Conservation (phyloP, 2,888 invertebrate genomes). For the Lomographa bimaculata region DNA sequence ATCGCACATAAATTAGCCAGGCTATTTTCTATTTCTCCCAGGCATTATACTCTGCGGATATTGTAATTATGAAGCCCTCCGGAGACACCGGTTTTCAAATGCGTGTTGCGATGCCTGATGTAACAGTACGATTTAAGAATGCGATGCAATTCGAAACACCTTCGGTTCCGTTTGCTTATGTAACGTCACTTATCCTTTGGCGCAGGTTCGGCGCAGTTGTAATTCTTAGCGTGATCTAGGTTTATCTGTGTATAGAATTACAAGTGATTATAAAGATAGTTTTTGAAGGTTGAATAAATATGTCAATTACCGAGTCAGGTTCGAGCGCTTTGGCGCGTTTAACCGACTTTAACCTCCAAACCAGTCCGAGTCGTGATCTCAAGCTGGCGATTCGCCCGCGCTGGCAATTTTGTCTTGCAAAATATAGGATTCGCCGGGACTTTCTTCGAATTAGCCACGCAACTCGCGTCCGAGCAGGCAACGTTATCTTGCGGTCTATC, state of each 20-base stretch:
- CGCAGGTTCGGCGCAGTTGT: constrained; percentile 6
- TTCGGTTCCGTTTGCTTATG: constrained; percentile 2
- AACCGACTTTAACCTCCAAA: constrained; percentile 29
- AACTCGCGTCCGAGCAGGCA: constrained; percentile 39
- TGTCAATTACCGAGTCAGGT: constrained; percentile 1
- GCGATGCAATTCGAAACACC: constrained; percentile 18
- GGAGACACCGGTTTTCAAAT: constrained; percentile 26
- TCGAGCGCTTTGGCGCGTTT: constrained; percentile 1
- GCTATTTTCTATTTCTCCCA: constrained; percentile 28
- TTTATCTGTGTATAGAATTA: neutral
- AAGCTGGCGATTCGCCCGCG: constrained; percentile 32
- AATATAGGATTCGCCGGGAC: constrained; percentile 42
- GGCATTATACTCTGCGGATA: constrained; percentile 5
- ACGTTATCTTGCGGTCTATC: constrained; percentile 43
- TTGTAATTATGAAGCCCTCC: neutral
- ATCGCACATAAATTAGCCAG: constrained; percentile 25
- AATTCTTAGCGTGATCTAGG: neutral
- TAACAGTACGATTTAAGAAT: constrained; percentile 23
- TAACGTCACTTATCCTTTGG: constrained; percentile 4
- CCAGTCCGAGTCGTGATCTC: constrained; percentile 39
- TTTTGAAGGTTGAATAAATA: constrained; percentile 9
- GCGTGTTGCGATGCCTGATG: constrained; percentile 12
- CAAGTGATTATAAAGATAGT: neutral
- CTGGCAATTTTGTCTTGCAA: constrained; percentile 40
- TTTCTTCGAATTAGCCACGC: constrained; percentile 51